Conservation (phyloP, 2,888 invertebrate species). For the Stenoptilia bipunctidactyla region DNA sequence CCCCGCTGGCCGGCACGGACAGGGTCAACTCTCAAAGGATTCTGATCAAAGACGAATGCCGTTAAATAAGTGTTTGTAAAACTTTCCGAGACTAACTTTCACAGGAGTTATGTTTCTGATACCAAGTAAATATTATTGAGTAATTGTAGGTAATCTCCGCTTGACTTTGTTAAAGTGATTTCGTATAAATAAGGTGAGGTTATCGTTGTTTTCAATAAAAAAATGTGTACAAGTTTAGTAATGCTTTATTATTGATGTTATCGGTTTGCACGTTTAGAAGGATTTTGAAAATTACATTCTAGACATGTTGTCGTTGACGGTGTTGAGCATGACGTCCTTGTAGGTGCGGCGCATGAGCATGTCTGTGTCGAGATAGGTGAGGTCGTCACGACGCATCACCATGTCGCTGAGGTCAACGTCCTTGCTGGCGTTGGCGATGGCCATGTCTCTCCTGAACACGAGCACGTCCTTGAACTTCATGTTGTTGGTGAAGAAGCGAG, state of each 20-base stretch:
- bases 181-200: no score
- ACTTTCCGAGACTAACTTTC: neutral
- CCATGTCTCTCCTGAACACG: slow-evolving; percentile 73
- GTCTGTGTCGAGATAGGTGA: slow-evolving; percentile 49
- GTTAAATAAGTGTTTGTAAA: slow-evolving; percentile 1
- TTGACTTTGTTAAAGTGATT: no score
- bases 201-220: no score
- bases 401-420: slow-evolving; percentile 44
- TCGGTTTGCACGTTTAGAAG: no score
- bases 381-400: slow-evolving; percentile 54
- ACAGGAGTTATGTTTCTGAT: no score
- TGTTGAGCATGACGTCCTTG: slow-evolving; percentile 51
- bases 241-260: neutral
- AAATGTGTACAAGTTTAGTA: no score
- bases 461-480: slow-evolving; percentile 74
- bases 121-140: no score
- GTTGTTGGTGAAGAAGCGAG: slow-evolving; percentile 74
- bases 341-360: slow-evolving; percentile 44
- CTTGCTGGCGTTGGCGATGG: slow-evolving; percentile 37
- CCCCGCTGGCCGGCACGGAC: neutral
- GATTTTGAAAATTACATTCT: no score
- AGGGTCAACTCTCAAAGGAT: slow-evolving; percentile 6
- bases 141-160: no score
- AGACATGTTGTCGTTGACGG: slow-evolving; percentile 44
- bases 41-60: slow-evolving; percentile 10